Evolutionary conservation across 2,888 invertebrate genomes (phyloP).

Genomic region (Oscheius onirici): DNA sequence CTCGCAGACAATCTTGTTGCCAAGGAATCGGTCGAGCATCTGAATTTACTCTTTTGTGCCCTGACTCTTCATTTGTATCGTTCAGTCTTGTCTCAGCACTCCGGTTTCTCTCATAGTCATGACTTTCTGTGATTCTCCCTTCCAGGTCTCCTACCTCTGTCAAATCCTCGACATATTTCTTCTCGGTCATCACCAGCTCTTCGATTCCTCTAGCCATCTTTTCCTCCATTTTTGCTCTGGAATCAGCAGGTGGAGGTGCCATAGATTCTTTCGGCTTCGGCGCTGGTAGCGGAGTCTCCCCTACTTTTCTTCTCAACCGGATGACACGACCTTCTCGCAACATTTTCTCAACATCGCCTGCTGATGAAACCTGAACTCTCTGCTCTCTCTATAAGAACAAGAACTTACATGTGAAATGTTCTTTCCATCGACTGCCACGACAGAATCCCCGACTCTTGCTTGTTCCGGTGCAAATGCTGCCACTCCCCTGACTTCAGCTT

Average conservation of each 20-base stretch:
- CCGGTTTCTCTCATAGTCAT: not conserved
- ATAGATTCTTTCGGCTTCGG: constrained; percentile 16
- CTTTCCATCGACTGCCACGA: constrained; percentile 53
- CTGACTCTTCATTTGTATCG: not conserved
- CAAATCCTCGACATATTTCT: constrained; percentile 55
- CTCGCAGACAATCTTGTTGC: constrained; percentile 45
- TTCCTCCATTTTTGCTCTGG: constrained; percentile 29
- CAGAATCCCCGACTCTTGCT: constrained; percentile 52
- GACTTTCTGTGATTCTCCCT: too few species aligned
- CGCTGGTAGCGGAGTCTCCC: not conserved
- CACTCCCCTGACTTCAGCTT: constrained; percentile 55
- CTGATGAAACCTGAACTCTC: constrained; percentile 35
- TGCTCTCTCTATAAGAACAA: not conserved
- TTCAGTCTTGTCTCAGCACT: not conserved
- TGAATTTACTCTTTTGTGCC: constrained; percentile 13
- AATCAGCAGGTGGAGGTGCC: constrained; percentile 33
- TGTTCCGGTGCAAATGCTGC: constrained; percentile 48
- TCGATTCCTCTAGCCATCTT: constrained; percentile 49
- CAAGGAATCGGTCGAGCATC: constrained; percentile 52
- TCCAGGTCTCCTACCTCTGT: constrained; percentile 40
- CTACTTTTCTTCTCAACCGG: constrained; percentile 36
- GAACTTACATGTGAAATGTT: constrained; percentile 36
- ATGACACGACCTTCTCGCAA: constrained; percentile 52
- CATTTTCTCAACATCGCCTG: constrained; percentile 54
- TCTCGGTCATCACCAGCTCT: constrained; percentile 54